These are phyloP conservation scores for Hydropsyche betteni DNA, from an alignment of 2,888 invertebrate genomes.

Conservation along the genomic window DNA sequence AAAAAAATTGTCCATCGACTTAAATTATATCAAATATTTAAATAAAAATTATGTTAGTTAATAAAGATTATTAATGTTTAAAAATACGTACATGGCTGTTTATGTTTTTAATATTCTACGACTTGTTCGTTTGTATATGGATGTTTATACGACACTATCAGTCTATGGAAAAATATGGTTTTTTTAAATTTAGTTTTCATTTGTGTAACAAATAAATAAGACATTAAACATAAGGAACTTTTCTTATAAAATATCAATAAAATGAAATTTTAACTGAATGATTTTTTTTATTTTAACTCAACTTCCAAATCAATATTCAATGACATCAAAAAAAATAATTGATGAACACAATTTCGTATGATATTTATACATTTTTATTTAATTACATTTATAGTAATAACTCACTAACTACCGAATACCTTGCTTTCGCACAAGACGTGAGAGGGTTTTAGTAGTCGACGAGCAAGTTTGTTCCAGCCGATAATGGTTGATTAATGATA, in stretches of 20 bases:
- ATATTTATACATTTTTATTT: background rate
- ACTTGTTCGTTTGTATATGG: conserved; percentile 14
- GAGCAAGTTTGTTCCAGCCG: conserved; percentile 21
- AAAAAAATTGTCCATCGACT: conserved; percentile 18
- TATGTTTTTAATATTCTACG: conserved; percentile 22
- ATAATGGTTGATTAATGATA: conserved; percentile 42
- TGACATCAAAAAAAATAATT: background rate
- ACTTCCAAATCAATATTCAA: background rate
- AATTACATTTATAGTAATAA: background rate
- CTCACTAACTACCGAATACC: conserved; percentile 7
- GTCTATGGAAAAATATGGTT: background rate
- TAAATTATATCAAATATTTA: conserved; percentile 24
- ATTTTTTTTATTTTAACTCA: background rate
- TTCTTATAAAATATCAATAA: conserved; percentile 48
- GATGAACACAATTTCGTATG: background rate
- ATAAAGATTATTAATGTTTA: conserved; percentile 27
- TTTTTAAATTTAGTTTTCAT: background rate
- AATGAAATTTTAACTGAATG: conserved; percentile 43
- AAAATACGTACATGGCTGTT: conserved; percentile 31
- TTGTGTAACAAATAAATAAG: conserved; percentile 6
- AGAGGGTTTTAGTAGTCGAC: conserved; percentile 24
- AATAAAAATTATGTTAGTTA: conserved; percentile 27
- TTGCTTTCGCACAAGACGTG: conserved; percentile 17
- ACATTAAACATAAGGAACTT: conserved; percentile 41
- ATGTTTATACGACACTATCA: conserved; percentile 33